These are phyloP conservation scores for Myiotriccus ornatus DNA, from an alignment of 2,797 vertebrate genomes.

Conservation along the genomic window DNA sequence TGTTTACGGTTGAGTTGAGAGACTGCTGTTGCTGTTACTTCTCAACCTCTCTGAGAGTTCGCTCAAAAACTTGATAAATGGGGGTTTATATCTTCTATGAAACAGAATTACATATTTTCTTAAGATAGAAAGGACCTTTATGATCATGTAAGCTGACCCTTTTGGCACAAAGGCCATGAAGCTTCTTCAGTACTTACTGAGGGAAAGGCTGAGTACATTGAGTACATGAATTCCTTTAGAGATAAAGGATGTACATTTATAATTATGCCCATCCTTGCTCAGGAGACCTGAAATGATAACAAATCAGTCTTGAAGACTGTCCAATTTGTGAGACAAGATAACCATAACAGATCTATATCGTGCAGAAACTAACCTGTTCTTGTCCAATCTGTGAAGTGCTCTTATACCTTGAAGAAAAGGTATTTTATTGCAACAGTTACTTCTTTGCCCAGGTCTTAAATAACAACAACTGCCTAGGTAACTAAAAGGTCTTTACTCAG, in stretches of 20 bases:
- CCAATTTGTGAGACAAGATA: not conserved
- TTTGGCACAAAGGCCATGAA: not conserved
- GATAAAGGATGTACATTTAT: not conserved
- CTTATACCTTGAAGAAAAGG: not conserved
- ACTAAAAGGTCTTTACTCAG: not conserved
- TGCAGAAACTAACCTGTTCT: not conserved
- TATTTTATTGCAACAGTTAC: not conserved
- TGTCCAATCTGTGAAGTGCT: not conserved
- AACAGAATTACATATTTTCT: not conserved
- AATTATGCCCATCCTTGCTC: not conserved
- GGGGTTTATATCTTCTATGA: not conserved
- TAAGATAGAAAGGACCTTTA: not conserved
- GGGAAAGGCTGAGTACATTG: not conserved
- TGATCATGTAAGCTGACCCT: not conserved
- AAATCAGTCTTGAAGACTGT: not conserved
- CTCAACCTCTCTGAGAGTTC: not conserved
- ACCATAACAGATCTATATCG: not conserved
- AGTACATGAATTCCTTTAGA: not conserved
- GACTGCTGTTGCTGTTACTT: not conserved
- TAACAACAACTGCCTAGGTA: not conserved
- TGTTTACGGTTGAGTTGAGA: conserved; percentile 4
- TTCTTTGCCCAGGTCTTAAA: not conserved
- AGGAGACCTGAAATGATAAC: not conserved
- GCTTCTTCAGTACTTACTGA: not conserved
- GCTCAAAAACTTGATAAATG: not conserved